Conservation (phyloP, 2,888 invertebrate species). For the Sisyra terminalis region DNA sequence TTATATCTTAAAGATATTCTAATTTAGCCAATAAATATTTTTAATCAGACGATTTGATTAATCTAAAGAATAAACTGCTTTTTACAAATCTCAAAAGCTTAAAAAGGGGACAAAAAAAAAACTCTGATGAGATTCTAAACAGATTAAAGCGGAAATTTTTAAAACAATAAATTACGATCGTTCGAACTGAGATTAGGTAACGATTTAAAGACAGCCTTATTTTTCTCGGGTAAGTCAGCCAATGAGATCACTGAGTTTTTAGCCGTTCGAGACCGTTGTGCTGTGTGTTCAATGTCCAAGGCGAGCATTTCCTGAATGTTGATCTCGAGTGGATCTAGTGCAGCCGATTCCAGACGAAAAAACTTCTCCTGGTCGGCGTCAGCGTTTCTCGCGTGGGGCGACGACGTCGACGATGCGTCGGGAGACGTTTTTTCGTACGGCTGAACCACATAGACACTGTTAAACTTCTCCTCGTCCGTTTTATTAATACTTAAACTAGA, state of each 20-base stretch:
- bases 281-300: slow-evolving; percentile 28
- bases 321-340: slow-evolving; percentile 30
- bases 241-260: slow-evolving; percentile 11
- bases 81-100: too few relatives aligned
- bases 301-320: slow-evolving; percentile 30
- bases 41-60: too few relatives aligned
- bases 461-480: background rate
- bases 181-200: slow-evolving; percentile 57
- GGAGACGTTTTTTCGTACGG: background rate
- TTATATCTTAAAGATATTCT: too few relatives aligned
- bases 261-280: slow-evolving; percentile 13
- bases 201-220: slow-evolving; percentile 34
- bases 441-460: background rate
- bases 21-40: too few relatives aligned
- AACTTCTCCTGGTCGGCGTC: slow-evolving; percentile 2
- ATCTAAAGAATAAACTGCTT: too few relatives aligned
- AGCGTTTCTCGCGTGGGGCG: background rate
- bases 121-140: too few relatives aligned
- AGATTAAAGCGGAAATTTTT: too few relatives aligned
- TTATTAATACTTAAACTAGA: too few relatives aligned
- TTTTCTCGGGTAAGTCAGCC: slow-evolving; percentile 14
- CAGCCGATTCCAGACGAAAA: slow-evolving; percentile 14
- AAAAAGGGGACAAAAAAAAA: too few relatives aligned
- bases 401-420: background rate
- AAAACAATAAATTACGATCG: slow-evolving; percentile 19